Percentiles rank a stretch among this genome's conserved stretches.
These are phyloP conservation scores for Eilema griseolum DNA, from an alignment of 2,888 invertebrate species.

Conservation along the genomic window DNA sequence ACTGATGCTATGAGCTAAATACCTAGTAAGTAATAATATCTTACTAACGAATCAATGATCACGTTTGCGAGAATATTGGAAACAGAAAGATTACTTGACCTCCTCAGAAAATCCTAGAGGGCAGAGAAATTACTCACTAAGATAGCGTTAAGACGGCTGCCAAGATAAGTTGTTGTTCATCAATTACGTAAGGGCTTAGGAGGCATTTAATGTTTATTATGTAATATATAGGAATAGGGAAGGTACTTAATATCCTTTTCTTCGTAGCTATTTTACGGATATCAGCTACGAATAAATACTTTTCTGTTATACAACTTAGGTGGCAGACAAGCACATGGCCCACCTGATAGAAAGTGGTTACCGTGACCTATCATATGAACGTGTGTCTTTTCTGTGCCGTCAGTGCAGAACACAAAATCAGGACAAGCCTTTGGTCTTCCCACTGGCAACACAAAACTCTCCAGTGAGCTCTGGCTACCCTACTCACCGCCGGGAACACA, in stretches of 20 bases:
- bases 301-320: no score
- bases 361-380: no score
- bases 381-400: no score
- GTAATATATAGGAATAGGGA: not conserved
- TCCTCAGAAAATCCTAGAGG: not conserved
- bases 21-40: not conserved
- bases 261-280: not conserved
- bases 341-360: no score
- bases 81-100: slow-evolving; percentile 3
- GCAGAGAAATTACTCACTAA: slow-evolving; percentile 7
- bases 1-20: no score
- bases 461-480: no score
- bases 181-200: not conserved
- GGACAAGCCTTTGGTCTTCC: no score
- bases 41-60: not conserved
- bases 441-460: no score
- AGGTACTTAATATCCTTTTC: not conserved
- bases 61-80: not conserved
- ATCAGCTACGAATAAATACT: not conserved
- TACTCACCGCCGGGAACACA: no score
- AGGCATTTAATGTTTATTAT: not conserved
- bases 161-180: slow-evolving; percentile 12
- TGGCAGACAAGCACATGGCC: no score
- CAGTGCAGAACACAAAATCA: no score
- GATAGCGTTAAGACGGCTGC: slow-evolving; percentile 9